These are phyloP conservation scores for Ascaphus truei DNA, from an alignment of 2,113 vertebrate species.

Conservation along the genomic window DNA sequence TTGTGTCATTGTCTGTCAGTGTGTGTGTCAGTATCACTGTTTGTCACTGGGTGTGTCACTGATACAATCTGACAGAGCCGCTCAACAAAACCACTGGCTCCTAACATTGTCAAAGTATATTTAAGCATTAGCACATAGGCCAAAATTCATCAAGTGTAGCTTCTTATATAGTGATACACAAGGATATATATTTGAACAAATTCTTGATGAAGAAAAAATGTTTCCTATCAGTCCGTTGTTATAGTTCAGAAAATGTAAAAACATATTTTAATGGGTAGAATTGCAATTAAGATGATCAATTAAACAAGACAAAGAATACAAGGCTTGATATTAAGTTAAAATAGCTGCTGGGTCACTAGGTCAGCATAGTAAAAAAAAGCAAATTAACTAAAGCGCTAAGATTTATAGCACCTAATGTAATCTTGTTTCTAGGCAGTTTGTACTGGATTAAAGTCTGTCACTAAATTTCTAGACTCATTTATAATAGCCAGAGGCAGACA, in stretches of 20 bases:
- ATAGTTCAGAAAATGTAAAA: slow-evolving; percentile 7
- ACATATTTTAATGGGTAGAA: neutral
- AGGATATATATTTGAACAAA: no score
- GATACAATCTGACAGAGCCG: no score
- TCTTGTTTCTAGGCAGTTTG: slow-evolving; percentile 15
- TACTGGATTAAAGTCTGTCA: neutral
- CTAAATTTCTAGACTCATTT: slow-evolving; percentile 22
- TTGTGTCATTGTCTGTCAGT: no score
- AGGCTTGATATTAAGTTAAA: neutral
- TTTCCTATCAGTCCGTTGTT: no score
- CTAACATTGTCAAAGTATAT: no score
- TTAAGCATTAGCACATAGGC: no score
- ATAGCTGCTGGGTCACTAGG: slow-evolving; percentile 11
- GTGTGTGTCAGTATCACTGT: no score
- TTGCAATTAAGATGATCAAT: neutral
- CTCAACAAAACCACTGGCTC: no score
- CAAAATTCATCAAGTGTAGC: no score
- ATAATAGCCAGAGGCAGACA: slow-evolving; percentile 10
- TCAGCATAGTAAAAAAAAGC: neutral
- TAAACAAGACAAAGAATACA: slow-evolving; percentile 12
- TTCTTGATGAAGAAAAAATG: no score
- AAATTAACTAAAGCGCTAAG: slow-evolving; percentile 15
- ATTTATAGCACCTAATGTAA: neutral
- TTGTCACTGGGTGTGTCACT: no score
- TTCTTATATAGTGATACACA: no score